phyloP scores from a whole-genome alignment of 2,113 vertebrate species.

The Onychorhynchus coronatus region DNA sequence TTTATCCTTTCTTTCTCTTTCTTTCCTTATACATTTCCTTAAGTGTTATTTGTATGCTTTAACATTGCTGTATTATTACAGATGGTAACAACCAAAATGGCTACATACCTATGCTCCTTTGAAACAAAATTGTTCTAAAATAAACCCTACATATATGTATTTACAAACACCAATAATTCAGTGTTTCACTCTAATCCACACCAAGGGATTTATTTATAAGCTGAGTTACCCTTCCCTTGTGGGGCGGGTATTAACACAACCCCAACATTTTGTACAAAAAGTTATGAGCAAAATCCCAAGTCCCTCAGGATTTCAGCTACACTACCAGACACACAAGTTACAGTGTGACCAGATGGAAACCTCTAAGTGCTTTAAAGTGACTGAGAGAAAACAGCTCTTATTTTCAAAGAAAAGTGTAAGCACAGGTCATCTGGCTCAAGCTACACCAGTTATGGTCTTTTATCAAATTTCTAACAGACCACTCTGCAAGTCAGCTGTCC shows the following conservation, averaged over 20 bases:
- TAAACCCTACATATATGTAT: no score
- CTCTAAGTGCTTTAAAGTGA: not conserved
- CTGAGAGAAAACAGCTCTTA: not conserved
- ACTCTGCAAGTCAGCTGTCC: not conserved
- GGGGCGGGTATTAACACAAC: not conserved
- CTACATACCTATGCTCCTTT: no score
- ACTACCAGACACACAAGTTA: not conserved
- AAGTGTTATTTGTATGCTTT: no score
- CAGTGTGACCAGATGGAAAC: not conserved
- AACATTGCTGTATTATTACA: no score
- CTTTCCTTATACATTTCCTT: no score
- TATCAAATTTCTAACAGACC: not conserved
- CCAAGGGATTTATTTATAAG: no score
- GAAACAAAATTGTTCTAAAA: no score
- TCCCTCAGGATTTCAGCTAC: not conserved
- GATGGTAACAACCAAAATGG: no score
- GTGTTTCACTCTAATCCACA: no score
- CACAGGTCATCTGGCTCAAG: not conserved
- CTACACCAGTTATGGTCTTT: not conserved
- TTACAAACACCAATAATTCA: no score
- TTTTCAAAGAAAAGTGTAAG: not conserved
- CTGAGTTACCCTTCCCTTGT: no score
- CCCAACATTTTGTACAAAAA: not conserved
- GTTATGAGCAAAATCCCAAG: not conserved
- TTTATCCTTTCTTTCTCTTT: no score